Evolutionary conservation across 1,140 invertebrate species (phyloP), one percentile per base, ranked within the genome.

Genomic region (Lasaia peninsularis): DNA sequence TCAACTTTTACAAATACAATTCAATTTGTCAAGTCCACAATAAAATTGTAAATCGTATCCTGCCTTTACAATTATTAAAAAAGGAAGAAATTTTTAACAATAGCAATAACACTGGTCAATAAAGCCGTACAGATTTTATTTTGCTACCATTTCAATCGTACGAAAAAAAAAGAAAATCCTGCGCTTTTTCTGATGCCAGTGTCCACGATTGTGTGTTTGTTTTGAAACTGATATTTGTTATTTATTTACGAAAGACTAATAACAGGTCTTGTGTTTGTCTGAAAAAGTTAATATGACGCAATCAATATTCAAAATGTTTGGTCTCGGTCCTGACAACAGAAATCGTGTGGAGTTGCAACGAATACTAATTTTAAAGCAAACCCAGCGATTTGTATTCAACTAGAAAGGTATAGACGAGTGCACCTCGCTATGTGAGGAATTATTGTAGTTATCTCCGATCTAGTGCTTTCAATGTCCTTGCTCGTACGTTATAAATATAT

Each of bases 231-330:
- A n/a, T n/a, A n/a, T n/a, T n/a, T n/a, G n/a, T n/a, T n/a, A n/a
- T n/a, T n/a, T 16, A 9, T 18, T 18, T 16, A 16, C 8, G 14
- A 9, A 40, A 5, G 16, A 40, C 14, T 12, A 40, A 16, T 16
- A 16, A 16, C 9, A 40, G 16, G 57, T 58, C 51, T 28, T 61
- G 28, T 53, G 51, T 40, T 58, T 63, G 56, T 60, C 16, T 48
- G 53, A 16, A 44, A 56, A 62, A 56, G 59, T 35, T 58, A 33
- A 52, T 52, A 60, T 28, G 28, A 21, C 28, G 56, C 71, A 71
- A 83, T 86, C 75, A 83, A 82, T 83, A 86, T 86, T 81, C 77
- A 75, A 79, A 79, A 78, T 66, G 72, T 69, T 62, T 61, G 62
- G 60, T 62, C 67, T 20, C 59, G 65, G 75, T 69, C 67, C 70